Percentiles rank a stretch among this genome's conserved stretches.
phyloP scores from a whole-genome alignment of 2,888 invertebrate genomes.

The Campoplex capitator region DNA sequence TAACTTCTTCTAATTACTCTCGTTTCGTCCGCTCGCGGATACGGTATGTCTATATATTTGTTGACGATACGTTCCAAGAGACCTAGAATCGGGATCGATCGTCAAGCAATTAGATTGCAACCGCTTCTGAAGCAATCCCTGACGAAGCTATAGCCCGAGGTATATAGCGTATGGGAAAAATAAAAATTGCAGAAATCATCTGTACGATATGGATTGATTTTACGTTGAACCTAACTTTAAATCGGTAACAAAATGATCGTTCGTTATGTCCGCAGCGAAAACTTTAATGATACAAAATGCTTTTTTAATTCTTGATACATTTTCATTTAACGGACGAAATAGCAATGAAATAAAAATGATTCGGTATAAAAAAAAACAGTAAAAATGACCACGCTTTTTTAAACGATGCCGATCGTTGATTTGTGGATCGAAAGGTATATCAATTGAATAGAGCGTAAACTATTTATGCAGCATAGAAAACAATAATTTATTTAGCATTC shows the following conservation, averaged over 20 bases:
- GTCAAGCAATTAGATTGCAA: constrained; percentile 48
- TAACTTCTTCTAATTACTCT: constrained; percentile 61
- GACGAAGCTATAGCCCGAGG: neutral
- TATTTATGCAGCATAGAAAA: constrained; percentile 81
- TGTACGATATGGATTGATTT: neutral
- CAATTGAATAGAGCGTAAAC: constrained; percentile 38
- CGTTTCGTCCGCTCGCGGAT: constrained; percentile 26
- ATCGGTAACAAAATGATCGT: neutral
- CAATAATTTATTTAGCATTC: constrained; percentile 83
- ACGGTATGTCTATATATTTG: constrained; percentile 1
- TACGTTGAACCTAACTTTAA: neutral
- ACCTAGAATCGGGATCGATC: constrained; percentile 42
- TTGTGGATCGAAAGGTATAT: constrained; percentile 50
- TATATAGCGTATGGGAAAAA: constrained; percentile 3
- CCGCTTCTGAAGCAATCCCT: constrained; percentile 11
- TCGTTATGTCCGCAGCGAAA: neutral
- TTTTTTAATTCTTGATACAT: neutral
- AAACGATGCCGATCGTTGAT: neutral
- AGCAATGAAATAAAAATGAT: neutral
- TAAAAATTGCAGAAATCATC: constrained; percentile 27
- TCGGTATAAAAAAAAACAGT: neutral
- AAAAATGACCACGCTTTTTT: neutral
- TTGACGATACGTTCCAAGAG: constrained; percentile 9
- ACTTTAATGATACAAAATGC: neutral
- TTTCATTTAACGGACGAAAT: neutral